Base-by-base conservation (phyloP, 1,140 invertebrate genomes). In the Argopecten irradians region DNA sequence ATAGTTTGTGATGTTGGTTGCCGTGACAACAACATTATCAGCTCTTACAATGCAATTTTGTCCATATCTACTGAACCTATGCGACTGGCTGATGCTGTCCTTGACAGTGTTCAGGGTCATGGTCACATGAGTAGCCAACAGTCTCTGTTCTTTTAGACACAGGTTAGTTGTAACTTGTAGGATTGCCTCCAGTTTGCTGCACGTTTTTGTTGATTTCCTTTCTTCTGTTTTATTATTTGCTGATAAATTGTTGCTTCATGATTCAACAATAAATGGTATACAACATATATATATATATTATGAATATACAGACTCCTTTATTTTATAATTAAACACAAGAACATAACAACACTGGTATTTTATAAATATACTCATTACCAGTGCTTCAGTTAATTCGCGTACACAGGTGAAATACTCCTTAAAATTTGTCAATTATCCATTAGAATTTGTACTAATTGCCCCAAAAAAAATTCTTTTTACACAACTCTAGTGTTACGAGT, bases 81-180 rank as follows among this genome's bases (percentile, higher is more conserved):
- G 55, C 55, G 55, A n/a, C 55, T 71, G 55, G 22, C 55, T 71
- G 55, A 71, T 71, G 55, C 55, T 71, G 55, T 71, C 16, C 55
- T 71, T 28, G 55, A 28, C 55, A 71, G 55, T 71, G 55, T 71
- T 71, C 55, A 71, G 55, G 55, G 55, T 71, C 55, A 71, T 28
- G n/a, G 55, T 71, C n/a, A 28, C 55, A 71, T 28, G 16, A 11
- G 55, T 71, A 71, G 55, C 55, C 22, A 28, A 71, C 55, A 28
- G 55, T 71, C 55, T 71, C 55, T 71, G 16, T 71, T 71, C 55
- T 71, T 71, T 71, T 71, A 71, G n/a, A 71, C 11, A 71, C 55
- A 71, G 55, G 55, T 71, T 71, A 71, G 55, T 71, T n/a, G 55
- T 71, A 71, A 46, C 43, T 19, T 39, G 36, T 46, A 46, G 43